These are phyloP conservation scores for Fratercula arctica DNA, from an alignment of 2,797 vertebrate species.

Conservation along the genomic window DNA sequence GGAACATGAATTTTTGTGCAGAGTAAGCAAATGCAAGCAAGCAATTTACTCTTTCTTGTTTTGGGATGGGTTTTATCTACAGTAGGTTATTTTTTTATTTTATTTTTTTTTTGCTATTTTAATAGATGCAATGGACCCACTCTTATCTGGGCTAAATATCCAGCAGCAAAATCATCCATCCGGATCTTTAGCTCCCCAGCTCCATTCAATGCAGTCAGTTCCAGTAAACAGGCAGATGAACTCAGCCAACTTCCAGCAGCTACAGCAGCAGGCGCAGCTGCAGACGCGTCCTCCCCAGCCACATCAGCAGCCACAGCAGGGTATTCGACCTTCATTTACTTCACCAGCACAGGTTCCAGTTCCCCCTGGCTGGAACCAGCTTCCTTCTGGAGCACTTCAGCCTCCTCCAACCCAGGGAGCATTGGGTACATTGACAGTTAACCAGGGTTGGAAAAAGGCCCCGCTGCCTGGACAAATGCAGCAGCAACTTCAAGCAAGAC, in stretches of 20 bases:
- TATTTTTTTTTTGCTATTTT: conserved; percentile 60
- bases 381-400: conserved; percentile 90
- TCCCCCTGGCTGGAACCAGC: conserved; percentile 94
- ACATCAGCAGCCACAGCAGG: conserved; percentile 87
- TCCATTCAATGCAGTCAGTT: conserved; percentile 91
- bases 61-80: background rate
- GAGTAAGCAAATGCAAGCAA: background rate
- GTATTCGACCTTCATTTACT: conserved; percentile 90
- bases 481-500: conserved; percentile 86
- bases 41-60: background rate
- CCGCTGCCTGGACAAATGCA: conserved; percentile 88
- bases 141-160: conserved; percentile 87
- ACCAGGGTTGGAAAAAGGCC: conserved; percentile 91
- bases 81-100: background rate
- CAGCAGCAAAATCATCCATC: conserved; percentile 88
- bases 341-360: conserved; percentile 90
- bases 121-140: conserved; percentile 91
- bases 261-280: conserved; percentile 85
- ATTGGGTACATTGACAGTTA: conserved; percentile 80
- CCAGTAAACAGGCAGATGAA: conserved; percentile 89
- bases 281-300: conserved; percentile 88
- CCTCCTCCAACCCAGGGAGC: conserved; percentile 86
- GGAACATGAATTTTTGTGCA: background rate
- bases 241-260: conserved; percentile 87
- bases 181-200: conserved; percentile 88